These are phyloP conservation scores for Hydractinia symbiolongicarpus DNA, from an alignment of 30 jellyfish, hydroid and myxozoan species.

Conservation along the genomic window DNA sequence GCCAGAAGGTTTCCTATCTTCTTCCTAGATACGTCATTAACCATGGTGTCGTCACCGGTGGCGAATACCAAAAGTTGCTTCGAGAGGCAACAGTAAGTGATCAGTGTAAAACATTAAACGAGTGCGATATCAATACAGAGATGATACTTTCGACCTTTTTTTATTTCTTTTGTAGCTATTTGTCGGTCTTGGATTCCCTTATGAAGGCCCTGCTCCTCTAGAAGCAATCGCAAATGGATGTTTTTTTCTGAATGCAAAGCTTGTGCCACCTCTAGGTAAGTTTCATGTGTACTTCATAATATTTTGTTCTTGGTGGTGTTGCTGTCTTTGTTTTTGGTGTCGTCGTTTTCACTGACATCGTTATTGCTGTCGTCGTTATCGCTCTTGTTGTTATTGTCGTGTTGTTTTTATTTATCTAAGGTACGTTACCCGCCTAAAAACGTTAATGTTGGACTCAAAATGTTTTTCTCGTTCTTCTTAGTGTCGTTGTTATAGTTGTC, in stretches of 20 bases:
- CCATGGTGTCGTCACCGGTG: constrained; percentile 77
- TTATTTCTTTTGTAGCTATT: constrained; percentile 48
- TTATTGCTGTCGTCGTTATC: too few relatives aligned
- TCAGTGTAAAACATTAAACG: background rate
- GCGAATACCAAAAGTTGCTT: constrained; percentile 48
- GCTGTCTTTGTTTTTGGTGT: too few relatives aligned
- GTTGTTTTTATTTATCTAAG: too few relatives aligned
- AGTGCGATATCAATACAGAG: too few relatives aligned
- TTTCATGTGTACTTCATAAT: background rate
- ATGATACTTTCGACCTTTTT: background rate
- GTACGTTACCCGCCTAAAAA: too few relatives aligned
- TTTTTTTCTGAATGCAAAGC: constrained; percentile 76
- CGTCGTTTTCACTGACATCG: too few relatives aligned
- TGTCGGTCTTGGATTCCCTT: constrained; percentile 98
- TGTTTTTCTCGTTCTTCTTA: too few relatives aligned
- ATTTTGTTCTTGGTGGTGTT: background rate
- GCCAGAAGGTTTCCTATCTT: constrained; percentile 1
- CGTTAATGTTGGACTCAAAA: too few relatives aligned
- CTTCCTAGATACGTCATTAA: constrained; percentile 77
- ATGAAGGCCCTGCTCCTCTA: constrained; percentile 99
- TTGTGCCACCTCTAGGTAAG: constrained; percentile 73
- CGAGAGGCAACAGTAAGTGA: constrained; percentile 59
- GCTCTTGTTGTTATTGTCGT: too few relatives aligned
- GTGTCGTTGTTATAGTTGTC: too few relatives aligned
- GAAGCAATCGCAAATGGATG: constrained; percentile 99